A percentile compares a stretch with the other conserved stretches of the same genome.
Evolutionary conservation across 2,113 vertebrate genomes (phyloP).

Genomic region (Cololabis saira): DNA sequence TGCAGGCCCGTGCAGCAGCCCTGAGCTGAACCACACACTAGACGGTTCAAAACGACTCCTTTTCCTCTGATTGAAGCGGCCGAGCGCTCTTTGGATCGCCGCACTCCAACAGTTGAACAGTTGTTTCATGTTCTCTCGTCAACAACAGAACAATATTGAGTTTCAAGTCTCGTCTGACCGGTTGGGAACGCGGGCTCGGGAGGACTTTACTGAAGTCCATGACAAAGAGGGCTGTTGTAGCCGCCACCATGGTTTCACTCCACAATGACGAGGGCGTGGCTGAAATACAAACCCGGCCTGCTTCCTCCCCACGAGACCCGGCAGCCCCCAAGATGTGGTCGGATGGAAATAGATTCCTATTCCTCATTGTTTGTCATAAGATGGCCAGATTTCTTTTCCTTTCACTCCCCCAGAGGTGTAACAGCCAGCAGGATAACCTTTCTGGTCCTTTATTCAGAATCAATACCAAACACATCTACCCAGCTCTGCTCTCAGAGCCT

Average conservation of each 20-base stretch:
- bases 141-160: slow-evolving; percentile 36
- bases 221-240: slow-evolving; percentile 15
- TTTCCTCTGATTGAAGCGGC: too few species aligned
- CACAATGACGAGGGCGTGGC: slow-evolving; percentile 54
- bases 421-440: background rate
- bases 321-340: background rate
- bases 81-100: too few species aligned
- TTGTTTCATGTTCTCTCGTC: too few species aligned
- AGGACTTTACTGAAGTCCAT: slow-evolving; percentile 54
- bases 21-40: too few species aligned
- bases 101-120: too few species aligned
- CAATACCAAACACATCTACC: too few species aligned
- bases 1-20: too few species aligned
- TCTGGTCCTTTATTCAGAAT: background rate
- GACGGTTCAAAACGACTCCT: too few species aligned
- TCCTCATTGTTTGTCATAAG: slow-evolving; percentile 10
- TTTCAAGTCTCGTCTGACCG: slow-evolving; percentile 40
- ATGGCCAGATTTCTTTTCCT: background rate
- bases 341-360: slow-evolving; percentile 14
- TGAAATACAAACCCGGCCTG: slow-evolving; percentile 44
- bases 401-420: background rate
- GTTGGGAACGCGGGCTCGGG: background rate
- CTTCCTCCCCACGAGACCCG: slow-evolving; percentile 9
- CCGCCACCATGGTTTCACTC: slow-evolving; percentile 24
- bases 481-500: too few species aligned